Base-by-base conservation (phyloP, 2,797 vertebrate genomes). In the Hoplostethus atlanticus region DNA sequence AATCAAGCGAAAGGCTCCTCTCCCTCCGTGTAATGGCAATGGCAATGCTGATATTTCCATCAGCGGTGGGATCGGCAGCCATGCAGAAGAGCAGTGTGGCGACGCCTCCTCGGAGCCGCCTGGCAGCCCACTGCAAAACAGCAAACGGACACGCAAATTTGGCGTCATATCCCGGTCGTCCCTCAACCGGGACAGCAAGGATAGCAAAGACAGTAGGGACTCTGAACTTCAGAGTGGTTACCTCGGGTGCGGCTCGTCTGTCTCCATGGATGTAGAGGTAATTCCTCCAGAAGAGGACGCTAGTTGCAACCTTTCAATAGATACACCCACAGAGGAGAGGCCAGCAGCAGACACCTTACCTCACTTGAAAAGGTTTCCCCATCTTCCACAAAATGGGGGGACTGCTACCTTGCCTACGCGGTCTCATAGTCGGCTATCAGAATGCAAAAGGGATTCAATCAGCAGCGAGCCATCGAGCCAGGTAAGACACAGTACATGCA, bases 1-100 rank as follows among this genome's bases (percentile, higher is more conserved):
- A 84, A 97, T 99, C 84, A 99, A 98, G 88, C 95, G 96, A 84
- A 97, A 97, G 87, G 96, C 97, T 70, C 96, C 97, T 47, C 94
- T 92, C 76, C 95, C 96, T 90, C 96, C 97, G 15, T 94, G 93
- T 65, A 95, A 94, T 50, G 94, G 93, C 86, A 88, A 87, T 65
- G 81, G 86, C 68, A 80, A 75, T 73, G 28, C 28, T 28, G 28
- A 28, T 3, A 10, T 42, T 17, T 83, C 91, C 70, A 88, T 90
- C 64, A 84, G 89, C 42, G 80, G 85, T 68, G 89, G 55, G 28
- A 51, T n/a, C 1, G 77, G 78, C 25, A 4, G 44, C 56, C 54
- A 17, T 42, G 77, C 76, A 4, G 77, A 63, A 0, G 94, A 95
- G 83, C 92, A 84, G 61, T 94, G 86, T 70, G 77, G 79, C 64